A percentile compares a stretch with the other conserved stretches of the same genome.
phyloP scores from a whole-genome alignment of 37 sponge, comb jelly and placozoan genomes.

The Amphimedon queenslandica region DNA sequence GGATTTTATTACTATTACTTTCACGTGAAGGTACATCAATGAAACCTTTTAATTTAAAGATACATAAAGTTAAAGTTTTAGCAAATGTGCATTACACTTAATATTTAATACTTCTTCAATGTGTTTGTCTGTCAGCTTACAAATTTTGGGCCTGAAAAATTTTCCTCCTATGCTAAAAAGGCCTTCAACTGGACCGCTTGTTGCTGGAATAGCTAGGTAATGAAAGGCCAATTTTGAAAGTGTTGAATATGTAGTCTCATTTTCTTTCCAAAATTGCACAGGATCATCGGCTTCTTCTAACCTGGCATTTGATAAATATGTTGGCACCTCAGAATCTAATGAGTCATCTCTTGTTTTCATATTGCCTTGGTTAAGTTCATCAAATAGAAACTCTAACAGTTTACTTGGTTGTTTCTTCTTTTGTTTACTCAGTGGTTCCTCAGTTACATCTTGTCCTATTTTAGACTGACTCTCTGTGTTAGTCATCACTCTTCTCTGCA shows the following conservation, averaged over 20 bases:
- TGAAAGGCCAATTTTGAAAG: constrained; percentile 14
- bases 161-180: neutral
- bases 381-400: constrained; percentile 2
- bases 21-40: too few relatives aligned
- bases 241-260: constrained; percentile 5
- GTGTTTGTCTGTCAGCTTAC: neutral
- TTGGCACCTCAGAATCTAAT: neutral
- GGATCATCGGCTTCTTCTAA: constrained; percentile 15
- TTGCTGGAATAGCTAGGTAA: constrained; percentile 14
- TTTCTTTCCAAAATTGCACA: constrained; percentile 14
- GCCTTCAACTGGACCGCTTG: neutral
- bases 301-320: constrained; percentile 5
- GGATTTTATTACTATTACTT: too few relatives aligned
- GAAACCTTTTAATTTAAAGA: too few relatives aligned
- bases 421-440: constrained; percentile 7
- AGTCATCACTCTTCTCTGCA: too few relatives aligned
- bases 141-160: neutral
- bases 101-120: too few relatives aligned
- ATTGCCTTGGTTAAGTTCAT: neutral
- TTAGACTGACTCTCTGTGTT: neutral
- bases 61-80: too few relatives aligned
- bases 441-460: neutral
- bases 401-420: constrained; percentile 9
- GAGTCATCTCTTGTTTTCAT: too few relatives aligned
- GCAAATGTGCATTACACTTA: too few relatives aligned